phyloP scores from a whole-genome alignment of 2,797 vertebrate genomes.

The Pseudotriccus pelzelni region DNA sequence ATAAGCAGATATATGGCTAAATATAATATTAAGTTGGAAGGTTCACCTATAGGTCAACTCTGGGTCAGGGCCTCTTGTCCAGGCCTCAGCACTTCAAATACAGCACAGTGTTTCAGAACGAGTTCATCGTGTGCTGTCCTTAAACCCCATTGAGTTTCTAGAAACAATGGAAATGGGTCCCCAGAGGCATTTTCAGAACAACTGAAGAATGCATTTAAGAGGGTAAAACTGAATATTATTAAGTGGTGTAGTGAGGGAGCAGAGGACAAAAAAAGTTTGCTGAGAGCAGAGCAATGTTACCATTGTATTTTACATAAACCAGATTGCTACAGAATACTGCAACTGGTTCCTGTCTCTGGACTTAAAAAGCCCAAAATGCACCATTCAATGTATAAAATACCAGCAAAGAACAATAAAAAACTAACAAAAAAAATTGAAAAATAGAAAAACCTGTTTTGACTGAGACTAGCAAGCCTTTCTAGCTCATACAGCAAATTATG shows the following conservation, averaged over 20 bases:
- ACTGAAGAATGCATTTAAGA: not conserved
- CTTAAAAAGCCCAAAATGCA: not conserved
- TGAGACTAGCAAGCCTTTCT: not conserved
- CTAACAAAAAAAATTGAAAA: too few species aligned
- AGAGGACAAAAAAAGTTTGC: not conserved
- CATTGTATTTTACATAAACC: not conserved
- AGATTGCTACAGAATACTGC: not conserved
- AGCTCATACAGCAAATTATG: not conserved
- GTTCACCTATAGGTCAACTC: too few species aligned
- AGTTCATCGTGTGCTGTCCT: not conserved
- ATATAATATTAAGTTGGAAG: too few species aligned
- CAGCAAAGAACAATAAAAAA: not conserved
- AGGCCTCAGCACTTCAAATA: not conserved
- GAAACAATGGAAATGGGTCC: not conserved
- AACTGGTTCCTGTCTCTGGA: not conserved
- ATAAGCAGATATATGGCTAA: too few species aligned
- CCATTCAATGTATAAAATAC: not conserved
- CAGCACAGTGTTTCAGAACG: not conserved
- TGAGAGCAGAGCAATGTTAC: not conserved
- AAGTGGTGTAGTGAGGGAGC: not conserved
- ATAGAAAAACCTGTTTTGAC: not conserved
- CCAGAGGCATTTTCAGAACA: not conserved
- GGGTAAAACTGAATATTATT: not conserved
- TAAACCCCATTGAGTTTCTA: not conserved
- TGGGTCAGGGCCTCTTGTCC: too few species aligned